These are phyloP conservation scores for Steinernema carpocapsae DNA, from an alignment of 2,888 invertebrate species.

Conservation along the genomic window DNA sequence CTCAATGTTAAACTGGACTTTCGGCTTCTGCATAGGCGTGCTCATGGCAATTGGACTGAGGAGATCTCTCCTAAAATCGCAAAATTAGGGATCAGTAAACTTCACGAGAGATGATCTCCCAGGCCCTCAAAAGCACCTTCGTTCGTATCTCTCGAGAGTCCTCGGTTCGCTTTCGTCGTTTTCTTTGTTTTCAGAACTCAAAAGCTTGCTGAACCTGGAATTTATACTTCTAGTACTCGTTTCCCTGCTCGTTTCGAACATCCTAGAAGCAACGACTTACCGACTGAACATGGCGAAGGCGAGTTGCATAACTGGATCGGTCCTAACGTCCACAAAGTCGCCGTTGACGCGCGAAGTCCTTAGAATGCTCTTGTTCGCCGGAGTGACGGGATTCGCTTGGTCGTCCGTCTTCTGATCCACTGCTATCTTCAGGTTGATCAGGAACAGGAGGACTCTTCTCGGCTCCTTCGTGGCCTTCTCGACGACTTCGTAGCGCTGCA, in stretches of 20 bases:
- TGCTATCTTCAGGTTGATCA: neutral
- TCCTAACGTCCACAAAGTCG: neutral
- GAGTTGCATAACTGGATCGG: neutral
- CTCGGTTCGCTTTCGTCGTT: neutral
- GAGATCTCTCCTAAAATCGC: neutral
- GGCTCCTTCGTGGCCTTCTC: neutral
- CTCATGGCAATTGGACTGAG: neutral
- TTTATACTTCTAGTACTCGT: too few species aligned
- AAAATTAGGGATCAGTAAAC: neutral
- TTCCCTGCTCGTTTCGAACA: too few species aligned
- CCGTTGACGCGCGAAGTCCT: neutral
- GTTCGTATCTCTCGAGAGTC: too few species aligned
- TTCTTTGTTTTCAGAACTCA: neutral
- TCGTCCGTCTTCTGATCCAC: neutral
- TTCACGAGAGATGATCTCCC: too few species aligned
- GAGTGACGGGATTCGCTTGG: neutral
- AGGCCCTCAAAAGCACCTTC: too few species aligned
- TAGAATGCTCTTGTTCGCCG: neutral
- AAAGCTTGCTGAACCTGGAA: too few species aligned
- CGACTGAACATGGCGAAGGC: neutral
- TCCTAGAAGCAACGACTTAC: too few species aligned
- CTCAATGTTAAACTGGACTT: conserved; percentile 5
- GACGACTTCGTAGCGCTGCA: neutral
- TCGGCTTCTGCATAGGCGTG: neutral
- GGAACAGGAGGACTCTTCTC: neutral